Base-by-base conservation (phyloP, 2,113 vertebrate genomes). In the Circaetus gallicus region DNA sequence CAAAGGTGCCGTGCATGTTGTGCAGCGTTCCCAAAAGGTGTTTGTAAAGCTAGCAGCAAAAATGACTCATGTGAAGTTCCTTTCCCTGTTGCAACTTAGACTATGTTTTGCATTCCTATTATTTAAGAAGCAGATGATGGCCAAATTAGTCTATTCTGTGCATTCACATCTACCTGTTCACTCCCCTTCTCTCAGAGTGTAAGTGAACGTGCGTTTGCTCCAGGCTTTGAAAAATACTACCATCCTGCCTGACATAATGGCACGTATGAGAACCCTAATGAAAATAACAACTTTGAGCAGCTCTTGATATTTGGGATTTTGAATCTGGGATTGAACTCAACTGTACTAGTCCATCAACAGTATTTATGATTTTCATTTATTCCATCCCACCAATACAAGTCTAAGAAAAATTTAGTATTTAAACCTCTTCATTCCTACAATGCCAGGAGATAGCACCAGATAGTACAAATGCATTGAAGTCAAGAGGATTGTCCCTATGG, bases 221-320 rank as follows among this genome's bases (percentile, higher is more conserved):
- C 34, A 24, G 4, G 26, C 25, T 61, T 26, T 79, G 32, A 72
- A 70, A 84, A 92, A 40, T n/a, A 42, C 24, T 55, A 14, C 7
- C 1, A 0, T 19, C 5, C 14, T 65, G 8, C 50, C 36, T 74
- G 40, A 56, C 7, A 29, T n/a, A 69, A 43, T 2, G 6, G 22
- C 22, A 36, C 25, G 11, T 3, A 29, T 2, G 16, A 92, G 34
- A 71, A 40, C 14, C 4, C 3, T 14, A 66, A 0, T 14, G 50
- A 62, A 82, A 93, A 71, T 19, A 38, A 52, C 45, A 62, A 1
- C 50, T 73, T 70, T 36, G 15, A 62, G 16, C 13, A 84, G 21
- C 2, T 9, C 22, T 66, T 47, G 10, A 10, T 61, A 45, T 24
- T 73, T 70, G 40, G 5, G 13, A 13, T 8, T 86, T 91, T 58